These are phyloP conservation scores for Poecile atricapillus DNA, from an alignment of 2,113 vertebrate genomes.

Conservation along the genomic window DNA sequence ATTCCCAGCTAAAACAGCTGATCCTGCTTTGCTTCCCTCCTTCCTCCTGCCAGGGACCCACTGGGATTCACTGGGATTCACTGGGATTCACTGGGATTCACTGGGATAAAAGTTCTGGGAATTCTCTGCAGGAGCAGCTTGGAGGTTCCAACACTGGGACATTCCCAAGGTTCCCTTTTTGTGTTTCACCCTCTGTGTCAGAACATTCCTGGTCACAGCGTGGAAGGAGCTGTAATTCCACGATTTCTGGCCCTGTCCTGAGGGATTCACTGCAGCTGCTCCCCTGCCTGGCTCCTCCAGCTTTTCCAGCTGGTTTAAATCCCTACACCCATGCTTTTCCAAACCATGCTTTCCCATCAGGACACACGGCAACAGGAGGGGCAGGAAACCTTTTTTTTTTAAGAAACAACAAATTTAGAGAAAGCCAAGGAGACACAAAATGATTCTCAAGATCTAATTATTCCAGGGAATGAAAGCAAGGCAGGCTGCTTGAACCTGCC, in stretches of 20 bases:
- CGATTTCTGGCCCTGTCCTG: not conserved
- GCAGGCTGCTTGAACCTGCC: conserved; percentile 4
- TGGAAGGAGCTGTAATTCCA: not conserved
- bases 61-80: not conserved
- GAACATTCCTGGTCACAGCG: fast-evolving
- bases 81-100: not conserved
- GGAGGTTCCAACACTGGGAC: not conserved
- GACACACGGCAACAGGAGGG: not conserved
- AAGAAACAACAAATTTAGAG: not conserved
- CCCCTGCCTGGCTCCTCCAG: not conserved
- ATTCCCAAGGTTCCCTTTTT: not conserved
- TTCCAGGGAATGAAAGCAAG: not conserved
- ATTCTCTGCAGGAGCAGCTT: not conserved
- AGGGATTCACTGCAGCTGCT: not conserved
- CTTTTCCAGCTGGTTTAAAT: not conserved
- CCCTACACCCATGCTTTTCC: not conserved
- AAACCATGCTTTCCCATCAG: not conserved
- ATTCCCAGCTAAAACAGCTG: not conserved
- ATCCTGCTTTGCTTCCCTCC: not conserved
- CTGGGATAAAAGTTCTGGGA: not conserved
- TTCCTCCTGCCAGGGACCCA: not conserved
- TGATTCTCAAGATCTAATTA: conserved; percentile 23
- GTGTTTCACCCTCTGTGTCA: not conserved
- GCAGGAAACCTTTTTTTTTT: not conserved
- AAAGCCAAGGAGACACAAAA: not conserved